These are phyloP conservation scores for Mus caroli DNA, from an alignment of 2,797 vertebrate species.

Conservation along the genomic window DNA sequence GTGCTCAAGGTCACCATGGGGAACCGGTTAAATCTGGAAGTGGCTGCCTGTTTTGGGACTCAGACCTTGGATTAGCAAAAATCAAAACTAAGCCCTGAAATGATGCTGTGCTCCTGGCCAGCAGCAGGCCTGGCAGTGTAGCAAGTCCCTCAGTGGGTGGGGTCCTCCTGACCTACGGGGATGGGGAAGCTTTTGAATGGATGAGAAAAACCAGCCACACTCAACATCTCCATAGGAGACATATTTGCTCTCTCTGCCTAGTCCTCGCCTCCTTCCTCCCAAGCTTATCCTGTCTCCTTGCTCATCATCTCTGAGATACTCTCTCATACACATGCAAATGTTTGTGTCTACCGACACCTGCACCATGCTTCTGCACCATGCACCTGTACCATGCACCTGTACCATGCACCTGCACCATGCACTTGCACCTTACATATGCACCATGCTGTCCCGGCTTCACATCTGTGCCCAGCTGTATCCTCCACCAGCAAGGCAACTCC, in stretches of 20 bases:
- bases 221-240: background rate
- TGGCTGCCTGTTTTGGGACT: background rate
- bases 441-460: background rate
- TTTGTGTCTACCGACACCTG: background rate
- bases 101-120: background rate
- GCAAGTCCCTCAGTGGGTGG: background rate
- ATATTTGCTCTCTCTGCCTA: background rate
- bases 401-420: too few relatives aligned
- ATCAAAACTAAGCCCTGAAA: background rate
- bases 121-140: background rate
- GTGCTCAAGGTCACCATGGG: slow-evolving; percentile 14
- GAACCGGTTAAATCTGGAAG: slow-evolving; percentile 30
- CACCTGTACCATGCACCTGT: too few relatives aligned
- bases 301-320: background rate
- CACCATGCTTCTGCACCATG: too few relatives aligned
- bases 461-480: background rate
- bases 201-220: background rate
- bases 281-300: background rate
- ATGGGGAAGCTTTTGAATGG: background rate
- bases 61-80: background rate
- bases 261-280: background rate
- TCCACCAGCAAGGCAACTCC: background rate
- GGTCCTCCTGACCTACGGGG: background rate
- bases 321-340: accelerated
- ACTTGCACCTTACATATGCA: background rate